Evolutionary conservation across 2,888 invertebrate species (phyloP).

Genomic region (Liopterus haemorrhoidalis): DNA sequence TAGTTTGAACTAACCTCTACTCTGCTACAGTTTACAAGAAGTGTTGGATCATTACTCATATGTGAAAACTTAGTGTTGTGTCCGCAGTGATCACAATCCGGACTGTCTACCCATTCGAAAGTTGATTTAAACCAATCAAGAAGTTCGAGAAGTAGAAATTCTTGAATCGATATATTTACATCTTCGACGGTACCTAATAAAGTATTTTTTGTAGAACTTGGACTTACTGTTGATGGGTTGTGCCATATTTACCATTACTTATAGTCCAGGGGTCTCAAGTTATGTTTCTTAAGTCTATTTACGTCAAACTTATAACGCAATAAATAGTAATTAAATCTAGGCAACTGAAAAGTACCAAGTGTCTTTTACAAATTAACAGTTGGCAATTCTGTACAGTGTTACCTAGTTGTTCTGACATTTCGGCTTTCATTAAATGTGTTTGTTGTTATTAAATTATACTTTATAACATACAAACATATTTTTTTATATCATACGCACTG

Average conservation of each 20-base stretch:
- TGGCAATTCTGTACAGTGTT: too few species aligned
- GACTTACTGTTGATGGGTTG: background rate
- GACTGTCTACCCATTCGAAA: conserved; percentile 85
- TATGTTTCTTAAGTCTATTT: conserved; percentile 7
- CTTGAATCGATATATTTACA: conserved; percentile 52
- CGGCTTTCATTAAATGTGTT: too few species aligned
- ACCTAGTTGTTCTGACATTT: too few species aligned
- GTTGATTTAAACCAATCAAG: conserved; percentile 92
- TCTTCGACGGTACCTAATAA: conserved; percentile 35
- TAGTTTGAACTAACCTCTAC: conserved; percentile 53
- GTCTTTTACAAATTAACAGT: too few species aligned
- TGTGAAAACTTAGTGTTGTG: conserved; percentile 48
- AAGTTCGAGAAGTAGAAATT: conserved; percentile 71
- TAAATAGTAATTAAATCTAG: conserved; percentile 1
- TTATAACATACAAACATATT: too few species aligned
- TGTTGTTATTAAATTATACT: too few species aligned
- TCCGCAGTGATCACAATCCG: conserved; percentile 66
- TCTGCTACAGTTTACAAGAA: conserved; percentile 48
- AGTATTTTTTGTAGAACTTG: background rate
- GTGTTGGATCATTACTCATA: conserved; percentile 40
- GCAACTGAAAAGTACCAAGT: too few species aligned
- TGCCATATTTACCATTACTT: background rate
- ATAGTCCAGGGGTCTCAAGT: background rate
- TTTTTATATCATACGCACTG: too few species aligned
- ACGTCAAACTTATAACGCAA: conserved; percentile 1